Base-by-base conservation (phyloP, 2,888 invertebrate genomes). In the Drosophila falleni region DNA sequence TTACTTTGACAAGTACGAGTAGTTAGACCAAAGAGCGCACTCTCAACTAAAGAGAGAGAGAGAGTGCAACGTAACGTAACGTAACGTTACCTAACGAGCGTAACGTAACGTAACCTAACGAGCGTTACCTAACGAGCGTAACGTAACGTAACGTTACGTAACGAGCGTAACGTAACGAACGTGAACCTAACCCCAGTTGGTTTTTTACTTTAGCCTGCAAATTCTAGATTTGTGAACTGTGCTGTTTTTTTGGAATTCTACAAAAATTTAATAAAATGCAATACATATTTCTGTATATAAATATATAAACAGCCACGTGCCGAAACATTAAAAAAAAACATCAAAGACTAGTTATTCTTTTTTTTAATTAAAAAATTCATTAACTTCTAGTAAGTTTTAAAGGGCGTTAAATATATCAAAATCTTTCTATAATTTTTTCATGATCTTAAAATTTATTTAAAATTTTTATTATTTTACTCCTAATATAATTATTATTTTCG, bases 1-100 rank as follows among this genome's bases (percentile, higher is more conserved):
- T 77, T 94, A 97, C 87, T 94, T 97, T 83, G 97, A 97, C 94
- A 91, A 91, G 78, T 91, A 91, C 80, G 91, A 92, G 84, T 92
- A 78, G 62, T 31, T 16, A 67, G 74, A 80, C 63, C 60, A 76
- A 64, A 59, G 68, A 64, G 42, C 26, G 42, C 42, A 31, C 53
- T 61, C 8, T 41, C 6, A 29, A 5, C 13, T 11, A n/a, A 3
- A 41, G 29, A 19, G 35, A 35, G 37, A 44, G 50, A 44, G 55
- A 59, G 70, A 71, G 75, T 51, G 59, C 65, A 65, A 23, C 3
- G 23, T 23, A 23, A 23, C 23, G 23, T 23, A 8, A 19, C 42
- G 42, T n/a, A 49, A 64, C 44, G 31, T 51, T 69, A 42, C 46
- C 53, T 5, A 8, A 9, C 9, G 31, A 73, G n/a, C n/a, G n/a